Conservation (phyloP, 1,140 invertebrate genomes). For the Drosophila prosaltans region DNA sequence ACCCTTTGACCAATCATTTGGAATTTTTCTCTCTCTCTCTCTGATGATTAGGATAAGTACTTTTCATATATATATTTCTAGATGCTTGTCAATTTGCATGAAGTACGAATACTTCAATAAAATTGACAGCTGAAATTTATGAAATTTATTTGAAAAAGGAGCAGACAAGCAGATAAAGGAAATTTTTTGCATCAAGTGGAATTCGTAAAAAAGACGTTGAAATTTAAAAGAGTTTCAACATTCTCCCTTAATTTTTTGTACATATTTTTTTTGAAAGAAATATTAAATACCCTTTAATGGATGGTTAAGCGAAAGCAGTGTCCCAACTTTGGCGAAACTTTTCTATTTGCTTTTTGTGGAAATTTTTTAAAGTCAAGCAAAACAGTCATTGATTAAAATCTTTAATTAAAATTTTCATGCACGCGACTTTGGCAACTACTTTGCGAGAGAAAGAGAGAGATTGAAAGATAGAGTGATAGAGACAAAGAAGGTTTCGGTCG, state of each 20-base stretch:
- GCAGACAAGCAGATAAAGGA: background rate
- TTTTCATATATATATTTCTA: conserved; percentile 6
- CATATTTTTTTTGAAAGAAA: background rate
- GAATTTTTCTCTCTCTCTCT: background rate
- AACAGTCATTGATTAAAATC: conserved; percentile 11
- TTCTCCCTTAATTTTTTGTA: too few relatives aligned
- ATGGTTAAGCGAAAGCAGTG: too few relatives aligned
- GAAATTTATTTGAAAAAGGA: background rate
- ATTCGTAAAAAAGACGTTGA: background rate
- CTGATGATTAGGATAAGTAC: conserved; percentile 3
- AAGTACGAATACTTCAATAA: conserved; percentile 4
- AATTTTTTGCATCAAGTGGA: background rate
- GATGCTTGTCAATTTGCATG: conserved; percentile 5
- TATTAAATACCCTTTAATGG: too few relatives aligned
- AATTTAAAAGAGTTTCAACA: background rate
- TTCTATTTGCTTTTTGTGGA: background rate
- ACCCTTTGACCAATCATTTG: background rate
- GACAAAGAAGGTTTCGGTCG: conserved; percentile 1
- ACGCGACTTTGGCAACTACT: conserved; percentile 16
- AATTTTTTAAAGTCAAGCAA: conserved; percentile 4
- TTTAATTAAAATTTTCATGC: conserved; percentile 20
- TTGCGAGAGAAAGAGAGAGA: background rate
- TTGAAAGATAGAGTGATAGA: background rate
- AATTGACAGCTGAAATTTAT: conserved; percentile 1
- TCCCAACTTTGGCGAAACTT: background rate